Percentiles rank a stretch among this genome's conserved stretches.
phyloP scores from a whole-genome alignment of 2,888 invertebrate species.

The Pristionchus mayeri region DNA sequence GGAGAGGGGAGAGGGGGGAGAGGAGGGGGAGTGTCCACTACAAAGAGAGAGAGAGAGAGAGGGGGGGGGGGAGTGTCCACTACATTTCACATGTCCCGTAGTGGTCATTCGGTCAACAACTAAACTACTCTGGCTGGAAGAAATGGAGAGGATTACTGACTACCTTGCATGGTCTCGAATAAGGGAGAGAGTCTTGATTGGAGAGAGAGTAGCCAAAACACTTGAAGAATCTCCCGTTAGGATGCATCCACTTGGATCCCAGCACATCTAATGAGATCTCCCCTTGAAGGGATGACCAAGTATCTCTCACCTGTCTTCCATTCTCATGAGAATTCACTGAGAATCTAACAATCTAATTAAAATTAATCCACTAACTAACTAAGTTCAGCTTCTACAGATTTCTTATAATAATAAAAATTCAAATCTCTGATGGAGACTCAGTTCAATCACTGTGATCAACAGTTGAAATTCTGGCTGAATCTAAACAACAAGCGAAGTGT shows the following conservation, averaged over 20 bases:
- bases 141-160: not conserved
- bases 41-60: too few relatives aligned
- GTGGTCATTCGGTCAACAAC: slow-evolving; percentile 26
- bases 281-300: not conserved
- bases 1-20: not conserved
- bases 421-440: not conserved
- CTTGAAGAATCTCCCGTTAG: slow-evolving; percentile 18
- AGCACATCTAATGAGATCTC: not conserved
- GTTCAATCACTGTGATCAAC: not conserved
- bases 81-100: slow-evolving; percentile 20
- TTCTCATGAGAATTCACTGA: too few relatives aligned
- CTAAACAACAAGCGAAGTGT: slow-evolving; percentile 4
- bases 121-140: not conserved
- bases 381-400: not conserved
- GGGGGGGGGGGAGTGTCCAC: too few relatives aligned
- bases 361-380: not conserved
- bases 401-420: not conserved
- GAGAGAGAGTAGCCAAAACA: not conserved
- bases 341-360: too few relatives aligned
- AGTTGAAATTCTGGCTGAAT: not conserved
- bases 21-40: too few relatives aligned
- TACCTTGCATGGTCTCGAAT: slow-evolving; percentile 28
- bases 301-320: too few relatives aligned
- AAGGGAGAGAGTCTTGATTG: too few relatives aligned
- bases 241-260: not conserved